phyloP scores from a whole-genome alignment of 2,113 vertebrate species.

The Scopus umbretta region DNA sequence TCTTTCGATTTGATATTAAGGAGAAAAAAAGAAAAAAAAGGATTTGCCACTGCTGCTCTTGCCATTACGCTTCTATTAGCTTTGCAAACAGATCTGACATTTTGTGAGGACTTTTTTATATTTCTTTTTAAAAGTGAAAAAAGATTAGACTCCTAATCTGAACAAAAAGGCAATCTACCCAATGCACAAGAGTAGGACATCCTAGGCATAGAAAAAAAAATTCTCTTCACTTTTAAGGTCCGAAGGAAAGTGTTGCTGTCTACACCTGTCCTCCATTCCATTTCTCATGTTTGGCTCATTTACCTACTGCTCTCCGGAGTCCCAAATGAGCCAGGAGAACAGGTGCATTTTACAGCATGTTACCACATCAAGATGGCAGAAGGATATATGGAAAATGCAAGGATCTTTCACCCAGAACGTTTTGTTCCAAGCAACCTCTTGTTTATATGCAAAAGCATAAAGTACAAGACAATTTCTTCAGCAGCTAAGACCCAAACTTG shows the following conservation, averaged over 20 bases:
- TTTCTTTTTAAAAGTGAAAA: not conserved
- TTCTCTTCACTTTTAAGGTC: not conserved
- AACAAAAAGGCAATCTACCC: not conserved
- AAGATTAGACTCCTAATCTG: not conserved
- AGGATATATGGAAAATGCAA: not conserved
- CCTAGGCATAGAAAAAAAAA: not conserved
- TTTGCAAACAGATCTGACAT: not conserved
- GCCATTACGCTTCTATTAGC: not conserved
- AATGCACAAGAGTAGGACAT: not conserved
- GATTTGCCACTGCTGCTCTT: not conserved
- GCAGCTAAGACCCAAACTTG: not conserved
- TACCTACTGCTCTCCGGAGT: not conserved
- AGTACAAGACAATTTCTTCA: not conserved
- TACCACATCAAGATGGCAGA: not conserved
- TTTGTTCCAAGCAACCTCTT: not conserved
- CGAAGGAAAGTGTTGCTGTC: not conserved
- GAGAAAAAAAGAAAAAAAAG: not conserved
- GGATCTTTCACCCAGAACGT: not conserved
- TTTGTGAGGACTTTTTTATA: not conserved
- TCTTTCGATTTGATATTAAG: not conserved
- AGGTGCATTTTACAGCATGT: not conserved
- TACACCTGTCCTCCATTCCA: not conserved
- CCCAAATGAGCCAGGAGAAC: not conserved
- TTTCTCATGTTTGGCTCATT: not conserved
- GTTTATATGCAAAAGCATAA: not conserved